phyloP scores from a whole-genome alignment of 2,888 invertebrate species.

The Epicampocera succincta region DNA sequence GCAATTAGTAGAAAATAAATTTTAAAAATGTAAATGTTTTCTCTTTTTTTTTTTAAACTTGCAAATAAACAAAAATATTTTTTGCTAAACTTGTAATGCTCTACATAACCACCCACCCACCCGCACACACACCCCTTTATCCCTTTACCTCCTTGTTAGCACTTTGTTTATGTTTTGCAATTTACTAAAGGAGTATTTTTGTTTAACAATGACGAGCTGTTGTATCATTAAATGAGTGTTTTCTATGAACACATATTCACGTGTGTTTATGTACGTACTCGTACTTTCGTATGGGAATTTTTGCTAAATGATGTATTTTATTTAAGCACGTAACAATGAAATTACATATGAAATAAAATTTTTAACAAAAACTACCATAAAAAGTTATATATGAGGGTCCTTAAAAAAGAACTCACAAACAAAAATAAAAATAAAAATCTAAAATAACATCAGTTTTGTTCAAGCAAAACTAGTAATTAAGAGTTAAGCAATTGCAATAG shows the following conservation, averaged over 20 bases:
- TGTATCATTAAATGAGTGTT: constrained; percentile 21
- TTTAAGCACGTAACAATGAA: constrained; percentile 77
- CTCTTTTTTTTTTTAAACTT: constrained; percentile 68
- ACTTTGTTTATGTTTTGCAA: constrained; percentile 60
- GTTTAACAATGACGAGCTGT: constrained; percentile 69
- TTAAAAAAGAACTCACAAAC: constrained; percentile 40
- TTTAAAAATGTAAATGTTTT: constrained; percentile 68
- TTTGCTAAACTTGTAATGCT: constrained; percentile 57
- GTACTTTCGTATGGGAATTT: constrained; percentile 48
- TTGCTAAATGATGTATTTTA: constrained; percentile 75
- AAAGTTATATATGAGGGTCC: constrained; percentile 53
- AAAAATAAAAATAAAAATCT: constrained; percentile 14
- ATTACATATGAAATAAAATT: constrained; percentile 70
- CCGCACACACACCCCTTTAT: not conserved
- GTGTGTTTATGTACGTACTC: constrained; percentile 30
- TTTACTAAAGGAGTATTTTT: constrained; percentile 72
- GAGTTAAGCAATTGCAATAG: constrained; percentile 66
- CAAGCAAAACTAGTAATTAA: constrained; percentile 68
- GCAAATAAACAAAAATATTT: constrained; percentile 73
- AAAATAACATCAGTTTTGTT: constrained; percentile 62
- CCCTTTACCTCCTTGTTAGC: not conserved
- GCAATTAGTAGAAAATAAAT: constrained; percentile 73
- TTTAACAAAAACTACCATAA: constrained; percentile 27
- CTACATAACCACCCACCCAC: not conserved
- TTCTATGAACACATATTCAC: not conserved